Percentiles rank a stretch among this genome's conserved stretches.
Evolutionary conservation across 2,888 invertebrate genomes (phyloP).

Genomic region (Clostera curtula): DNA sequence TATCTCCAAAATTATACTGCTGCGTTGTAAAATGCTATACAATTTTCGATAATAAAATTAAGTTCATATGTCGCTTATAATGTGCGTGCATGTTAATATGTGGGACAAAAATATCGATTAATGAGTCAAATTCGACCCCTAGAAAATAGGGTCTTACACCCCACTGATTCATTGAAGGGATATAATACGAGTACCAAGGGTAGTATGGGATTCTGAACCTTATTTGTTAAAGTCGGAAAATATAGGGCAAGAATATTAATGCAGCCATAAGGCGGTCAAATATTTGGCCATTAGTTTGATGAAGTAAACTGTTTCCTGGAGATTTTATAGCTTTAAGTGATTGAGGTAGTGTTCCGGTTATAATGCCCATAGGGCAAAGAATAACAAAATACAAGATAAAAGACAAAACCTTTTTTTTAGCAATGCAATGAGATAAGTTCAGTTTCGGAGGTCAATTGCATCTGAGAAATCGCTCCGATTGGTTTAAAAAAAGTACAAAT

Average conservation of each 20-base stretch:
- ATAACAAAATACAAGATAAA: too few species aligned
- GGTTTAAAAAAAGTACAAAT: too few species aligned
- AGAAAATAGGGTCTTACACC: slow-evolving; percentile 40
- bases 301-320: slow-evolving; percentile 24
- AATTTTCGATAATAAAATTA: too few species aligned
- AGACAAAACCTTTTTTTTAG: too few species aligned
- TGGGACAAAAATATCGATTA: slow-evolving; percentile 51
- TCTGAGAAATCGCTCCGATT: too few species aligned
- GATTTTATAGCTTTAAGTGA: slow-evolving; percentile 20
- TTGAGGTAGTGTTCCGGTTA: not conserved
- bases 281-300: slow-evolving; percentile 56
- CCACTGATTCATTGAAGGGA: slow-evolving; percentile 47
- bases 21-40: too few species aligned
- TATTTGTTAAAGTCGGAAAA: slow-evolving; percentile 14
- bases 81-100: slow-evolving; percentile 25
- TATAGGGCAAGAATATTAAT: slow-evolving; percentile 13
- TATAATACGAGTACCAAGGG: slow-evolving; percentile 15
- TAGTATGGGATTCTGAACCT: slow-evolving; percentile 17
- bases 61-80: too few species aligned
- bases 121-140: slow-evolving; percentile 43
- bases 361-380: not conserved
- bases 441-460: too few species aligned
- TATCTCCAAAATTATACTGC: too few species aligned
- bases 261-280: slow-evolving; percentile 34
- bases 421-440: too few species aligned